phyloP scores from a whole-genome alignment of 2,888 invertebrate genomes.

The Nemoura dubitans region DNA sequence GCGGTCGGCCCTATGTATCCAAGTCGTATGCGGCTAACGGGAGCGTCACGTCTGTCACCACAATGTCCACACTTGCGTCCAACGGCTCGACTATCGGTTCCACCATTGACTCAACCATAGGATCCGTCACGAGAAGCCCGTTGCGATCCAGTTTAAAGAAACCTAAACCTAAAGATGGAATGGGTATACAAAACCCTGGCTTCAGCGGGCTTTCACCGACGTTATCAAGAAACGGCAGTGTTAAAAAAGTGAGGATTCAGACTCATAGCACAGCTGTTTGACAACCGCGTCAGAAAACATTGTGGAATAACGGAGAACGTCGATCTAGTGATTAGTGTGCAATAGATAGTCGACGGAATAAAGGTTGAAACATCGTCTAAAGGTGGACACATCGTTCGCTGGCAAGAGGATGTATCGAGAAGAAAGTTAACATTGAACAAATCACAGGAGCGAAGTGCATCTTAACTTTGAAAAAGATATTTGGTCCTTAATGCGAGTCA shows the following conservation, averaged over 20 bases:
- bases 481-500: not conserved
- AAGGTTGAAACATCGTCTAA: not conserved
- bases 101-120: slow-evolving; percentile 54
- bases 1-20: slow-evolving; percentile 77
- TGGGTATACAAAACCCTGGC: slow-evolving; percentile 88
- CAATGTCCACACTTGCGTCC: slow-evolving; percentile 59
- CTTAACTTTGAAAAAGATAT: not conserved
- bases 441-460: not conserved
- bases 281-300: slow-evolving; percentile 42
- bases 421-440: not conserved
- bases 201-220: slow-evolving; percentile 86
- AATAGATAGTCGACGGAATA: not conserved
- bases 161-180: slow-evolving; percentile 70
- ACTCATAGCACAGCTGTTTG: slow-evolving; percentile 91
- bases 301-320: not conserved
- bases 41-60: slow-evolving; percentile 49
- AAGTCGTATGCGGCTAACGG: slow-evolving; percentile 63
- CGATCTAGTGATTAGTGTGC: not conserved
- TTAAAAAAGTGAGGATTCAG: slow-evolving; percentile 91
- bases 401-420: not conserved
- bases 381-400: not conserved
- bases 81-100: slow-evolving; percentile 61
- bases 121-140: slow-evolving; percentile 68
- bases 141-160: slow-evolving; percentile 85
- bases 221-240: slow-evolving; percentile 83